These are phyloP conservation scores for Antennarius maculatus DNA, from an alignment of 2,797 vertebrate genomes.

Conservation along the genomic window DNA sequence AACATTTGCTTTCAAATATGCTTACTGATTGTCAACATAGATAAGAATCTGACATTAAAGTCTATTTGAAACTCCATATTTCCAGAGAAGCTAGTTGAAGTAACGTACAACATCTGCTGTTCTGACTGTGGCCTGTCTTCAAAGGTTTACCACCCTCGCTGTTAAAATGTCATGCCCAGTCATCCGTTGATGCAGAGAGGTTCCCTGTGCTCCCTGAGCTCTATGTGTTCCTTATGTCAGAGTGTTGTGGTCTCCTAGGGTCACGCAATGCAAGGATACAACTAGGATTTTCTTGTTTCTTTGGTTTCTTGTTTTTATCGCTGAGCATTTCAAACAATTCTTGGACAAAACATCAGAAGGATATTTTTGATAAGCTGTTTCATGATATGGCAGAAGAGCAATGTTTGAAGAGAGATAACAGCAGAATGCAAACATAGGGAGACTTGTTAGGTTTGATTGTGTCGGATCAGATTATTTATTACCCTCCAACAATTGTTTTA, in stretches of 20 bases:
- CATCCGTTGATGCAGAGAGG: slow-evolving; percentile 61
- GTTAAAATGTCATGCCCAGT: slow-evolving; percentile 73
- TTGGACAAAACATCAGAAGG: slow-evolving; percentile 15
- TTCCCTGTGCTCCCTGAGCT: slow-evolving; percentile 70
- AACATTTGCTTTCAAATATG: too few species aligned
- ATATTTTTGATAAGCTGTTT: slow-evolving; percentile 12
- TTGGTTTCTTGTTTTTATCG: slow-evolving; percentile 14
- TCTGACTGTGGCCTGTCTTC: slow-evolving; percentile 40
- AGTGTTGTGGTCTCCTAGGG: slow-evolving; percentile 68
- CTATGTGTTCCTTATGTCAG: slow-evolving; percentile 72
- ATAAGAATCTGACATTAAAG: background rate
- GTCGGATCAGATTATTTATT: background rate
- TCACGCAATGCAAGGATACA: slow-evolving; percentile 69
- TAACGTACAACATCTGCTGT: slow-evolving; percentile 57
- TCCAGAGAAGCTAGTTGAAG: slow-evolving; percentile 59
- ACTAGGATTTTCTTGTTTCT: slow-evolving; percentile 33
- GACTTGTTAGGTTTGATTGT: background rate
- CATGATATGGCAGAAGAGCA: background rate
- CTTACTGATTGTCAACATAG: background rate
- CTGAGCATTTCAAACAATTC: slow-evolving; percentile 21
- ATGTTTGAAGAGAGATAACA: slow-evolving; percentile 4
- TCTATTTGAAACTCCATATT: slow-evolving; percentile 15
- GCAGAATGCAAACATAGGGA: background rate
- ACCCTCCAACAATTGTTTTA: too few species aligned
- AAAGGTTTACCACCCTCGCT: slow-evolving; percentile 51